Evolutionary conservation across 2,888 invertebrate genomes (phyloP), one percentile per base, ranked within the genome.

Genomic region (Sphaerophoria rueppellii): DNA sequence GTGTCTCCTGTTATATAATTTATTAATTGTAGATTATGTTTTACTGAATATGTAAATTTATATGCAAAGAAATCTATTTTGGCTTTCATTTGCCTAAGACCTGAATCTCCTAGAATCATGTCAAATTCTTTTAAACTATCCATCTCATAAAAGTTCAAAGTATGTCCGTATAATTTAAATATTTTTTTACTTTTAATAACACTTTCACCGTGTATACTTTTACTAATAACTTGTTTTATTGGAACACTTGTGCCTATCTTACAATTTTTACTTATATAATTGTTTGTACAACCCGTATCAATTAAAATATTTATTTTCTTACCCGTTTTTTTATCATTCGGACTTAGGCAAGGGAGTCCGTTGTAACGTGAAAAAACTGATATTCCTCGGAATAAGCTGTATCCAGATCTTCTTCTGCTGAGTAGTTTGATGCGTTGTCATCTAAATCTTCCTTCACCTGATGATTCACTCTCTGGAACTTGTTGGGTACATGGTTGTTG

Each of bases 231-330:
- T 48, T 48, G 48, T 48, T 48, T 48, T 48, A 48, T 48, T 48
- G 48, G 48, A 48, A 48, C 48, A 48, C 48, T 48, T 48, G 48
- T 16, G 35, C n/a, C 37, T 58, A 7, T 37, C 14, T 50, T 50
- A 54, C 24, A 54, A 54, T 54, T 54, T 54, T 54, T 54, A 54
- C 54, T 54, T 14, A 4, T 50, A 54, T 54, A 54, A 6, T 54
- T 54, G 54, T 54, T 54, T 54, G 54, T 54, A 54, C 54, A 54
- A 54, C 57, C 57, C 57, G 57, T 58, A 58, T 58, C 54, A 58
- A 58, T 58, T 58, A 37, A 58, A 58, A 58, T 58, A 58, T 58
- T 58, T 37, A 37, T n/a, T 58, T 58, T 37, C 37, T 58, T 58
- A 54, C 57, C n/a, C 37, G 57, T 57, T 58, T 58, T 37, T 37